Evolutionary conservation across 1,140 invertebrate genomes (phyloP), one percentile per base, ranked within the genome.

Genomic region (Glossosoma conforme): DNA sequence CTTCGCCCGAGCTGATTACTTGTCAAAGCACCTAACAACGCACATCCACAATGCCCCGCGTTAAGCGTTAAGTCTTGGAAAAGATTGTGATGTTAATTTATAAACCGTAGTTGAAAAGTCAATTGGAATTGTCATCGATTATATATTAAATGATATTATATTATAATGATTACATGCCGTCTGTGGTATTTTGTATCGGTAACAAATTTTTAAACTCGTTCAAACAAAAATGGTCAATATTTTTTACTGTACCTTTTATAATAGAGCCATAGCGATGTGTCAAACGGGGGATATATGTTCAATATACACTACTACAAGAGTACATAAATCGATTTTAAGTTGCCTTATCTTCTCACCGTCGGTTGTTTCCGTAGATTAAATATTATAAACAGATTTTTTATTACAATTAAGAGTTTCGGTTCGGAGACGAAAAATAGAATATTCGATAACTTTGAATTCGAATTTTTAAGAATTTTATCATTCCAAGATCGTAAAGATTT

Each of bases 1-100:
- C 65, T 93, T 93, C 71, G 89, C 89, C 8, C 72, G 89, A 6
- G 89, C 89, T 20, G 89, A 92, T 64, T 92, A 92, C 61, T 79
- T 92, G n/a, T 91, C 88, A 52, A 92, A 92, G 69, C 89, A 92
- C 67, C 77, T 92, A 47, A 91, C 89, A 42, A 92, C 89, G 3
- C 89, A 92, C 70, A 86, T 91, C 50, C 87, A 90, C 70, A 83
- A 80, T 61, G 73, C 80, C 51, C 79, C 79, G 13, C 56, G 56
- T 32, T 58, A 50, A 50, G 18, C 33, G 13, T 11, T 6, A 25
- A 9, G n/a, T 9, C 28, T 14, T 18, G 5, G 15, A n/a, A n/a
- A n/a, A n/a, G n/a, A n/a, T n/a, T n/a, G n/a, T n/a, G n/a, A 10
- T 35, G 33, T 5, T 19, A 13, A 33, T 36, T 5, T 8, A 17